Percentiles rank a stretch among this genome's conserved stretches.
phyloP scores from a whole-genome alignment of 2,113 vertebrate species.

The Misgurnus anguillicaudatus region DNA sequence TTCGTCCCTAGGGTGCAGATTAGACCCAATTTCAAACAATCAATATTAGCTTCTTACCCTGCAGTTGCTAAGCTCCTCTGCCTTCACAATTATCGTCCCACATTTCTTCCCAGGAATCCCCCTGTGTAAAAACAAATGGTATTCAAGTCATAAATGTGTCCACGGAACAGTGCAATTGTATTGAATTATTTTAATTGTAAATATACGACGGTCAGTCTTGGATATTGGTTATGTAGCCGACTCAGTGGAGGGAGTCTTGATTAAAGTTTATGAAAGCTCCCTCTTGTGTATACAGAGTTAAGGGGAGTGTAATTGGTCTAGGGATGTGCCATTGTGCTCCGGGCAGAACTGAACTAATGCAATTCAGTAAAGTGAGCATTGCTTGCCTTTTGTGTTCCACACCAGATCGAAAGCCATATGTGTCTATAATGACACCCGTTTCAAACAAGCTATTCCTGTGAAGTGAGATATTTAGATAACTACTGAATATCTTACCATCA shows the following conservation, averaged over 20 bases:
- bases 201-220: background rate
- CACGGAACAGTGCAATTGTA: background rate
- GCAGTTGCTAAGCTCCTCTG: slow-evolving; percentile 94
- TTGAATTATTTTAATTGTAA: background rate
- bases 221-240: background rate
- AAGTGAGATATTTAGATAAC: background rate
- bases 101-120: slow-evolving; percentile 96
- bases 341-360: slow-evolving; percentile 7
- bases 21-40: background rate
- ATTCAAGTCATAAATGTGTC: background rate
- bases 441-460: background rate
- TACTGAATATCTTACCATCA: background rate
- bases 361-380: background rate
- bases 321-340: slow-evolving; percentile 12
- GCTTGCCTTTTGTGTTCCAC: background rate
- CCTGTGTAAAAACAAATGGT: slow-evolving; percentile 68
- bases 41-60: slow-evolving; percentile 78
- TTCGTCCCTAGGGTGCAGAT: background rate
- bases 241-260: slow-evolving; percentile 20
- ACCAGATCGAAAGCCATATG: too few species aligned
- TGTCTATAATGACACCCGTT: background rate
- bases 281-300: slow-evolving; percentile 4
- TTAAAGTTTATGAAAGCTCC: slow-evolving; percentile 11
- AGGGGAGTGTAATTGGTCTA: slow-evolving; percentile 18
- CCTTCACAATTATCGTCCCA: slow-evolving; percentile 91